phyloP scores from a whole-genome alignment of 2,113 vertebrate genomes.

The Labrus mixtus region DNA sequence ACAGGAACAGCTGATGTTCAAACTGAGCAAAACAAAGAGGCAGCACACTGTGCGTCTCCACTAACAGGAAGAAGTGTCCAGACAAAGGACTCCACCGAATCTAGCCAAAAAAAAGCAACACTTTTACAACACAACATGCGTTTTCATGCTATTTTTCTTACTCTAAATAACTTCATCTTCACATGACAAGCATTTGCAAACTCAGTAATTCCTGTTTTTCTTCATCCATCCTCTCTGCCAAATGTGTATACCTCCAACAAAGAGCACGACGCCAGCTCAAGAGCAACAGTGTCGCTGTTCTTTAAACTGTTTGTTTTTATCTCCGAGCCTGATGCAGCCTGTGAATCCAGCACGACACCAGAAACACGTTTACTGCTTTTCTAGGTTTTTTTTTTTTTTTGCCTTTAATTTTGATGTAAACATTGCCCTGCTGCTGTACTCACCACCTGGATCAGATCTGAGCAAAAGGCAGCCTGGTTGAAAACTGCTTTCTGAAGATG shows the following conservation, averaged over 20 bases:
- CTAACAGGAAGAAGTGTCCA: conserved; percentile 66
- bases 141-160: fast-evolving
- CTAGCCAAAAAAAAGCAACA: neutral
- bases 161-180: neutral
- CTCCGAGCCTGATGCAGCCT: conserved; percentile 3
- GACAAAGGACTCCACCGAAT: conserved; percentile 62
- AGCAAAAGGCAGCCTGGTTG: conserved; percentile 64
- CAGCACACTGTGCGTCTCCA: conserved; percentile 51
- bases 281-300: conserved; percentile 54
- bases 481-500: conserved; percentile 45
- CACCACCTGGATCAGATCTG: conserved; percentile 78
- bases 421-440: conserved; percentile 59
- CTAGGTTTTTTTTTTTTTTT: neutral
- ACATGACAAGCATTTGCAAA: neutral
- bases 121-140: neutral
- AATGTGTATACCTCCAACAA: conserved; percentile 56
- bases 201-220: neutral
- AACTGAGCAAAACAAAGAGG: conserved; percentile 64
- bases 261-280: conserved; percentile 55
- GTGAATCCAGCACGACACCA: conserved; percentile 47
- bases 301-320: conserved; percentile 2
- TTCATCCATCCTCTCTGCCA: neutral
- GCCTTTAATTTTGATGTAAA: conserved; percentile 1
- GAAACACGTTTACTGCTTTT: neutral
- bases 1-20: conserved; percentile 53